phyloP scores from a whole-genome alignment of 2,797 vertebrate genomes.

The Danio choprae region DNA sequence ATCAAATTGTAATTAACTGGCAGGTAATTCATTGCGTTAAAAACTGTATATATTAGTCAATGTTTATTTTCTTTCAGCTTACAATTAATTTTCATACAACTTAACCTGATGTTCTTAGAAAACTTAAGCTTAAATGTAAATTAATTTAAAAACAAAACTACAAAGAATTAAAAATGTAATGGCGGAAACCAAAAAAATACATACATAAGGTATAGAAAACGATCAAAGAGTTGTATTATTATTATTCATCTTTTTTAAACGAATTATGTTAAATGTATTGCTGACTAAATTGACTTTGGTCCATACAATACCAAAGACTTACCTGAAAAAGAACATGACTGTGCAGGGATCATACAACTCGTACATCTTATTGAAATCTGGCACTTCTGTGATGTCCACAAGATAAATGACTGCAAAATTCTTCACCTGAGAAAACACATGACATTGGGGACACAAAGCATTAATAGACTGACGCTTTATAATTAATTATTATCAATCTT shows the following conservation, averaged over 20 bases:
- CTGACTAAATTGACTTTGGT: not conserved
- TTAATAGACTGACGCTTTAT: not conserved
- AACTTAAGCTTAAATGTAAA: too few species aligned
- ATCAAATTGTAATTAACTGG: too few species aligned
- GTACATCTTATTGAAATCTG: conserved; percentile 99
- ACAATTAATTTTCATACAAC: too few species aligned
- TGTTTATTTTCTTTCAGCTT: too few species aligned
- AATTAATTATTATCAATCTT: not conserved
- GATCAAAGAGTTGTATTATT: not conserved
- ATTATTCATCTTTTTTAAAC: not conserved
- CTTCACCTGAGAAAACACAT: conserved; percentile 86
- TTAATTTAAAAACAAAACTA: too few species aligned
- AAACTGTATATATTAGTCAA: too few species aligned
- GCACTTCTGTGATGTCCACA: conserved; percentile 98
- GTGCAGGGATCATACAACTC: conserved; percentile 98
- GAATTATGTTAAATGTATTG: too few species aligned
- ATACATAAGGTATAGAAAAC: not conserved
- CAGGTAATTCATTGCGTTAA: too few species aligned
- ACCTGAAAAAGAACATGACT: conserved; percentile 99
- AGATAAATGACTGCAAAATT: conserved; percentile 98
- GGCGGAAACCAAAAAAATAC: too few species aligned
- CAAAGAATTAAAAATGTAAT: too few species aligned
- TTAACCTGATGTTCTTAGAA: too few species aligned
- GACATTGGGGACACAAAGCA: not conserved
- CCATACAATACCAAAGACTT: not conserved